Conservation (phyloP, 2,113 vertebrate species). For the Clinocottus analis region DNA sequence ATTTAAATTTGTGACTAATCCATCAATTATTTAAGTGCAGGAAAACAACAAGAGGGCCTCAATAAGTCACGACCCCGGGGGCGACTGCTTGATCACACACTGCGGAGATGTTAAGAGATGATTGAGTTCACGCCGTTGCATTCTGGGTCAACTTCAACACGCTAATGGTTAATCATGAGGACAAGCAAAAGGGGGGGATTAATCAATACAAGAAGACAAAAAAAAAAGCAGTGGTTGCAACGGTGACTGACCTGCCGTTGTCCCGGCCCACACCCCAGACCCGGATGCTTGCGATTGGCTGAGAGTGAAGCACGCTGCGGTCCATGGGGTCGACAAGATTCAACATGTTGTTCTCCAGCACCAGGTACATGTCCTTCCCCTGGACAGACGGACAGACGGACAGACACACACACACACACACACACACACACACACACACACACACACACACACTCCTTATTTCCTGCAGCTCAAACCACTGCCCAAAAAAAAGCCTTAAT, state of each 20-base stretch:
- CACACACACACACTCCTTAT: no score
- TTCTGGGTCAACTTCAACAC: conserved; percentile 5
- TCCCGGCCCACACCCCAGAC: conserved; percentile 98
- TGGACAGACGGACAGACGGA: conserved; percentile 10
- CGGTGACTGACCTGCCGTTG: conserved; percentile 91
- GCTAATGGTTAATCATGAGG: neutral
- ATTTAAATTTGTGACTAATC: conserved; percentile 20
- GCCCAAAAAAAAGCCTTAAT: neutral
- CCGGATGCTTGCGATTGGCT: conserved; percentile 96
- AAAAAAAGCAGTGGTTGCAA: neutral
- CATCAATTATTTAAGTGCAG: neutral
- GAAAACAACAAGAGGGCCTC: conserved; percentile 9
- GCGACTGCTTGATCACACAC: neutral
- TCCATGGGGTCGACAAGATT: conserved; percentile 98
- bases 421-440: neutral
- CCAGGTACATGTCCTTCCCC: conserved; percentile 98
- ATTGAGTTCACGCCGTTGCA: neutral
- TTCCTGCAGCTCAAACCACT: conserved; percentile 15
- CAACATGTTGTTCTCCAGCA: conserved; percentile 95
- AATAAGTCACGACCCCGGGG: neutral
- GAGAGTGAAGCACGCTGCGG: conserved; percentile 92
- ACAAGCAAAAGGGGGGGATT: neutral
- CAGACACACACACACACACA: conserved; percentile 2
- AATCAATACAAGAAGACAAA: neutral
- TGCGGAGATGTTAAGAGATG: neutral